Percentiles rank a stretch among this genome's conserved stretches.
These are phyloP conservation scores for Taurulus bubalis DNA, from an alignment of 2,113 vertebrate genomes.

Conservation along the genomic window DNA sequence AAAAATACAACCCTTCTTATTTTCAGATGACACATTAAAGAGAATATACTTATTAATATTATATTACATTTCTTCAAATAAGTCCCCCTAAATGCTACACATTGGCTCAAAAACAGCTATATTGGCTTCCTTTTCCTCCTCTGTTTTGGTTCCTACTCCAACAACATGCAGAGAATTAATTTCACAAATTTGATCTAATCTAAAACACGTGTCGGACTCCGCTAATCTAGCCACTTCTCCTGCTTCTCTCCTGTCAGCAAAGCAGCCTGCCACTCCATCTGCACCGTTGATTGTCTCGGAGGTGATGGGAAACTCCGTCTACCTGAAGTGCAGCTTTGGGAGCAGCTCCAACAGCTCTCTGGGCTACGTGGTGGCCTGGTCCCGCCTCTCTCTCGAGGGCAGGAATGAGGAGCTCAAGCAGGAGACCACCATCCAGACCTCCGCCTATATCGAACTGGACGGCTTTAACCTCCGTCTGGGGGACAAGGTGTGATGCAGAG, in stretches of 20 bases:
- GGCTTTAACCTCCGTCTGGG: slow-evolving; percentile 91
- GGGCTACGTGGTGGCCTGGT: slow-evolving; percentile 88
- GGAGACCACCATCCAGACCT: slow-evolving; percentile 86
- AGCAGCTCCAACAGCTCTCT: slow-evolving; percentile 81
- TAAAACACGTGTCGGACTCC: neutral
- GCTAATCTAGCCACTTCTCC: neutral
- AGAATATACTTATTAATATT: too few species aligned
- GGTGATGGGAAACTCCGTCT: slow-evolving; percentile 75
- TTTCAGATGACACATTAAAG: neutral
- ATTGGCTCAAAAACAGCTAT: neutral
- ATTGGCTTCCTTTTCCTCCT: neutral
- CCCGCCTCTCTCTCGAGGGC: slow-evolving; percentile 86
- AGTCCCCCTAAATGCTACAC: too few species aligned
- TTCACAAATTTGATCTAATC: neutral
- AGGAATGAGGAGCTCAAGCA: slow-evolving; percentile 88
- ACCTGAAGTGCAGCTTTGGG: slow-evolving; percentile 88
- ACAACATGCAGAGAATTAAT: neutral
- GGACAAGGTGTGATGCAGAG: slow-evolving; percentile 84
- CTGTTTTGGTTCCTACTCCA: neutral
- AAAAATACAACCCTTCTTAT: too few species aligned
- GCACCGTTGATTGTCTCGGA: slow-evolving; percentile 82
- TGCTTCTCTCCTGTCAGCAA: slow-evolving; percentile 45
- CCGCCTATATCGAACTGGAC: slow-evolving; percentile 89
- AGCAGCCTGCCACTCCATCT: slow-evolving; percentile 75
- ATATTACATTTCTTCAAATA: too few species aligned